Evolutionary conservation across 2,797 vertebrate species (phyloP).

Genomic region (Hafferia zeledoni): DNA sequence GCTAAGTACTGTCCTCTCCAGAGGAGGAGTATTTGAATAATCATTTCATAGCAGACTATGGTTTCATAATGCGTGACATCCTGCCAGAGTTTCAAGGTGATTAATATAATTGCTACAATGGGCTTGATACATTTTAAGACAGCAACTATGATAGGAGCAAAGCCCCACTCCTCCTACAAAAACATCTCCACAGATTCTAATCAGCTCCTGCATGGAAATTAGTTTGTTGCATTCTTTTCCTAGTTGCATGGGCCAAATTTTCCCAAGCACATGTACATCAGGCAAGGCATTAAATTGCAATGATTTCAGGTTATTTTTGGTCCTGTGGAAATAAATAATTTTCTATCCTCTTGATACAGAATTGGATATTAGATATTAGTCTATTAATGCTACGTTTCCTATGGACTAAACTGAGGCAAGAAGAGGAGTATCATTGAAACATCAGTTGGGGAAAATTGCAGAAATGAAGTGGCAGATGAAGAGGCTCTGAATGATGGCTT

Average conservation of each 20-base stretch:
- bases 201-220: background rate
- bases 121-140: constrained; percentile 12
- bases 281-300: background rate
- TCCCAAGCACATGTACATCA: background rate
- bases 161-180: background rate
- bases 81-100: background rate
- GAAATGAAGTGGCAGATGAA: constrained; percentile 16
- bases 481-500: background rate
- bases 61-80: background rate
- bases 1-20: background rate
- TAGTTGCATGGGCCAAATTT: constrained; percentile 5
- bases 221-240: background rate
- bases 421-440: background rate
- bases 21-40: background rate
- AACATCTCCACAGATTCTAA: background rate
- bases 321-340: background rate
- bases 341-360: background rate
- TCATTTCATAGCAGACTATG: background rate
- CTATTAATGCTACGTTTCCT: background rate
- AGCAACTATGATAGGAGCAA: background rate
- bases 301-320: constrained; percentile 22
- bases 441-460: background rate
- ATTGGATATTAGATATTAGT: background rate
- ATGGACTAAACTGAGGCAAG: background rate
- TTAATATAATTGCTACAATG: background rate